A percentile compares a stretch with the other conserved stretches of the same genome.
Conservation (phyloP, 2,888 invertebrate species). For the Drosophila birchii region DNA sequence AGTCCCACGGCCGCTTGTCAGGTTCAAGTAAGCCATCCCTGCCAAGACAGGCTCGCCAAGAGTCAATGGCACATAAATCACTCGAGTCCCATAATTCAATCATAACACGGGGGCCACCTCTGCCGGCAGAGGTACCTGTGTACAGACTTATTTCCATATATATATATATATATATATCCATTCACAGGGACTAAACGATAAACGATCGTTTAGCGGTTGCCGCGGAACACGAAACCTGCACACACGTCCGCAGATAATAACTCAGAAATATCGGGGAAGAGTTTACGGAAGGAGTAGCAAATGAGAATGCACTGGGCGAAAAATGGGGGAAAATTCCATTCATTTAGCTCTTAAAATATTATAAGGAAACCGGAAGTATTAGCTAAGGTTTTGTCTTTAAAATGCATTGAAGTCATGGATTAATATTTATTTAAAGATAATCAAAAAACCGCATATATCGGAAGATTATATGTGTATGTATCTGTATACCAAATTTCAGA, state of each 20-base stretch:
- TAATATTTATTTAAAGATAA: too few species aligned
- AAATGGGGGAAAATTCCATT: too few species aligned
- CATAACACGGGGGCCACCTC: slow-evolving; percentile 33
- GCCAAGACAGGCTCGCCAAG: slow-evolving; percentile 51
- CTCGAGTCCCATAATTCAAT: slow-evolving; percentile 65
- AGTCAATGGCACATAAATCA: slow-evolving; percentile 67
- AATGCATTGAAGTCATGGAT: too few species aligned
- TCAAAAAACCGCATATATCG: too few species aligned
- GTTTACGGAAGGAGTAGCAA: not conserved
- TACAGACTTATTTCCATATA: slow-evolving; percentile 3
- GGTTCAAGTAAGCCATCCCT: slow-evolving; percentile 52
- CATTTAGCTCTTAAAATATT: not conserved
- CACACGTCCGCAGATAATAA: slow-evolving; percentile 63
- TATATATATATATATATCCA: slow-evolving; percentile 5
- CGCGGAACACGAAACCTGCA: slow-evolving; percentile 30
- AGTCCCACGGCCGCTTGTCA: not conserved
- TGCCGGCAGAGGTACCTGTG: not conserved
- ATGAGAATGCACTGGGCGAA: slow-evolving; percentile 9
- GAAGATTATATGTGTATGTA: too few species aligned
- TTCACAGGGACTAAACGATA: slow-evolving; percentile 64
- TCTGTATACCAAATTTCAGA: too few species aligned
- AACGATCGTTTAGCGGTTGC: slow-evolving; percentile 67
- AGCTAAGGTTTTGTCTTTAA: too few species aligned
- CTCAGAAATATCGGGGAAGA: slow-evolving; percentile 29
- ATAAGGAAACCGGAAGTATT: not conserved